Conservation (phyloP, 35 echinoderm and acorn worm genomes). For the Ophioderma brevispina region DNA sequence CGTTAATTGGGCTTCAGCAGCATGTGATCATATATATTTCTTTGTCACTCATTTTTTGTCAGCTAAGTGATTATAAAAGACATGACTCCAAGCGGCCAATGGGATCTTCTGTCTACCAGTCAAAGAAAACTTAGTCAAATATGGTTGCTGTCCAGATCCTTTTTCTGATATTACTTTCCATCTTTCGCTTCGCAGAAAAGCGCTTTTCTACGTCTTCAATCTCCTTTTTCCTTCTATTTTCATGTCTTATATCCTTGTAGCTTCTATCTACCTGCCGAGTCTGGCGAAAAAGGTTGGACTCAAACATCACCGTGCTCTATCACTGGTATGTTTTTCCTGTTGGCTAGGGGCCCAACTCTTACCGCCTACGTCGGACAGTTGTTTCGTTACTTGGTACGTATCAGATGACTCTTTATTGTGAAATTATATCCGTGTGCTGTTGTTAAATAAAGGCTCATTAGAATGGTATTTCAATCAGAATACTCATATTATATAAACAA, state of each 20-base stretch:
- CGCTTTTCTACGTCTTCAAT: slow-evolving; percentile 88
- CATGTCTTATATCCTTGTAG: slow-evolving; percentile 69
- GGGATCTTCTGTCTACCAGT: slow-evolving; percentile 80
- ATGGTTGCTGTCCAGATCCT: slow-evolving; percentile 83
- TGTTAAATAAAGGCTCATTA: too few species aligned
- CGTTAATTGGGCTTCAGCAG: too few species aligned
- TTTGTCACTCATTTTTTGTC: slow-evolving; percentile 12
- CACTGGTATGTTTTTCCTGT: slow-evolving; percentile 81
- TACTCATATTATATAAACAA: too few species aligned
- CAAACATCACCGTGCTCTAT: slow-evolving; percentile 72
- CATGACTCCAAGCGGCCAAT: slow-evolving; percentile 86
- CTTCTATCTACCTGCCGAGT: slow-evolving; percentile 77
- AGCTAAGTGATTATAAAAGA: slow-evolving; percentile 65
- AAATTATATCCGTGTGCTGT: too few species aligned
- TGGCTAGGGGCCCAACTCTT: slow-evolving; percentile 77
- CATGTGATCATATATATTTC: too few species aligned
- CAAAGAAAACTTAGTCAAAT: slow-evolving; percentile 57
- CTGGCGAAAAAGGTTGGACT: slow-evolving; percentile 86
- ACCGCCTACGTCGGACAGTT: slow-evolving; percentile 79
- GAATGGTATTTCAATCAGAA: too few species aligned
- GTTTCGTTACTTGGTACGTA: slow-evolving; percentile 73
- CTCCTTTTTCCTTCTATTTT: slow-evolving; percentile 78
- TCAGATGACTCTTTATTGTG: neutral
- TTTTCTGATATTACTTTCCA: slow-evolving; percentile 85
- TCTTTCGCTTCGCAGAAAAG: slow-evolving; percentile 58